Evolutionary conservation across 2,888 invertebrate genomes (phyloP).

Genomic region (Thymelicus lineola): DNA sequence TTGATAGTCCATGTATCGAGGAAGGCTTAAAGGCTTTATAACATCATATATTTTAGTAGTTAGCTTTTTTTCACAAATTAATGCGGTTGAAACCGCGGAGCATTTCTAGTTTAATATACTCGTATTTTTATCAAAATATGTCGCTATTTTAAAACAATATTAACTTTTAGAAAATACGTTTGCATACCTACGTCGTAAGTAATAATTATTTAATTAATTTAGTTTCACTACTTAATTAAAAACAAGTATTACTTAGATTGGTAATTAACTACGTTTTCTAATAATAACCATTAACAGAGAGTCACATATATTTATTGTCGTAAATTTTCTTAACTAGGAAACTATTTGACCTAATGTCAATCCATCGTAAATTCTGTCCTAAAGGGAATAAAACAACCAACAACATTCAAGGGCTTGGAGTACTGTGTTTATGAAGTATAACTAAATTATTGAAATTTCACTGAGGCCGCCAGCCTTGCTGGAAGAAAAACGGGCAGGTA

Average conservation of each 20-base stretch:
- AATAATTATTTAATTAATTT: neutral
- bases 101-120: too few relatives aligned
- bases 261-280: conserved; percentile 2
- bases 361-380: neutral
- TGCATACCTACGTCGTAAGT: too few relatives aligned
- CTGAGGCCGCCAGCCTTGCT: neutral
- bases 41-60: too few relatives aligned
- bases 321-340: conserved; percentile 4
- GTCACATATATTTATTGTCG: neutral
- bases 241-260: neutral
- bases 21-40: too few relatives aligned
- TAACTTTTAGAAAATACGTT: too few relatives aligned
- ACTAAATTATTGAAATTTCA: neutral
- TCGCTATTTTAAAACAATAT: too few relatives aligned
- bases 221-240: neutral
- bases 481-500: neutral
- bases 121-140: too few relatives aligned
- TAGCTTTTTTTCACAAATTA: too few relatives aligned
- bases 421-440: neutral
- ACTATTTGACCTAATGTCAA: neutral
- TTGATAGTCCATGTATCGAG: too few relatives aligned
- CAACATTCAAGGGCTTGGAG: neutral
- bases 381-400: neutral
- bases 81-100: too few relatives aligned
- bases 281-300: neutral